Percentiles rank a stretch among this genome's conserved stretches.
Evolutionary conservation across 2,113 vertebrate genomes (phyloP).

Genomic region (Oreochromis tanganicae): DNA sequence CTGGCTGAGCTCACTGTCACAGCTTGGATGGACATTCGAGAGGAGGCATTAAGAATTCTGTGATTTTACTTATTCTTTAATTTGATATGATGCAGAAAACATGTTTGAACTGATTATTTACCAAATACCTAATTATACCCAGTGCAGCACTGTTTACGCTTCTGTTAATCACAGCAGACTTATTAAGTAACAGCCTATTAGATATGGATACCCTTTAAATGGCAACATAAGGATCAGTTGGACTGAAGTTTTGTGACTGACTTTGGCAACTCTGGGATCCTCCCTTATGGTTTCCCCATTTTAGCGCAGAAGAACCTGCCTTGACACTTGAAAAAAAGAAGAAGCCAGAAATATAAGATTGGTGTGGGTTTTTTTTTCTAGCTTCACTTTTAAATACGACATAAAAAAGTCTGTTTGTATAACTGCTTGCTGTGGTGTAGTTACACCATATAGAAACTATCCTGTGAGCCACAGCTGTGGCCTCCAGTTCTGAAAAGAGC

Average conservation of each 20-base stretch:
- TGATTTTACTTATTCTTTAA: background rate
- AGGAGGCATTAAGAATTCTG: background rate
- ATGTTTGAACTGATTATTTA: background rate
- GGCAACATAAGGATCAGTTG: background rate
- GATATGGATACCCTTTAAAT: background rate
- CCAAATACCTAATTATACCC: background rate
- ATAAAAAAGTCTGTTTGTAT: background rate
- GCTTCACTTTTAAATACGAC: background rate
- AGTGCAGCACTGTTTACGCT: background rate
- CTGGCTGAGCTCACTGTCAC: background rate
- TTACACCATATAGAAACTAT: background rate
- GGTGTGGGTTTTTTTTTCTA: background rate
- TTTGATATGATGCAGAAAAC: background rate
- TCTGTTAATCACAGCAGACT: background rate
- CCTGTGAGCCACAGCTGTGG: background rate
- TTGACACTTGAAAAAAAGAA: background rate
- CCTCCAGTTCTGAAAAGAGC: background rate
- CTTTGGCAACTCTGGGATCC: background rate
- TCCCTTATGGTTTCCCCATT: background rate
- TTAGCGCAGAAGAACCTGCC: background rate
- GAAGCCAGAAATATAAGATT: conserved; percentile 1
- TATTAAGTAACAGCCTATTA: background rate
- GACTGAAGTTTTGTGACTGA: background rate
- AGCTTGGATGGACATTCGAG: background rate
- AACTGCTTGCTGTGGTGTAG: background rate